Evolutionary conservation across 2,888 invertebrate species (phyloP), one percentile per base, ranked within the genome.

Genomic region (Smittia sp.): DNA sequence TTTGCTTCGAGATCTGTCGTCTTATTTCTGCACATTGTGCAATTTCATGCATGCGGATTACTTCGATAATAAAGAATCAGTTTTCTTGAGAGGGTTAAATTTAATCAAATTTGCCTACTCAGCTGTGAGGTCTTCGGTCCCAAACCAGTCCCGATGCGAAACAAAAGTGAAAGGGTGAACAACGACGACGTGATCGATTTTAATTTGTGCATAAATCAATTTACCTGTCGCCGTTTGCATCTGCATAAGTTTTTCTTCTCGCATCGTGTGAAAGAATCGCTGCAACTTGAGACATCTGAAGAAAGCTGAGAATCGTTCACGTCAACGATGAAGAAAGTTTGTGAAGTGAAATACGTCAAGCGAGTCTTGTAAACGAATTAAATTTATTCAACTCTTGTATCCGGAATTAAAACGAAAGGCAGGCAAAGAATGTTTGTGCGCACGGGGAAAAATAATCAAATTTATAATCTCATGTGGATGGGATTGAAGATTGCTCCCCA

Each of bases 21-120:
- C 18, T n/a, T 18, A 20, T 18, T 58, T 58, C 20, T 20, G 18
- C 15, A 58, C 18, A 58, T 15, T 58, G 20, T 22, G 58, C 58
- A 58, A 58, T 67, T n/a, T 27, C 63, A 27, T 65, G 27, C 63
- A 65, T 65, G 27, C n/a, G 67, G 67, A 46, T 41, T 67, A n/a
- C n/a, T n/a, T n/a, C n/a, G n/a, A n/a, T 24, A 63, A 63, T 22
- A 24, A 62, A 2, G 15, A 11, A 20, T 62, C 6, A 11, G 4
- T 18, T 63, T 25, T 63, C 63, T 63, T 15, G 32, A 58, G 58
- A 58, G 58, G 58, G 58, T 22, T 11, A 15, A 4, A 58, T 38
- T 15, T 67, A 67, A 52, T 68, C 52, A 52, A 69, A 69, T 69
- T 69, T 69, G 54, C 46, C 69, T 69, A 69, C 54, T 69, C 69